phyloP scores from a whole-genome alignment of 2,113 vertebrate genomes.

The Sminthopsis crassicaudata region DNA sequence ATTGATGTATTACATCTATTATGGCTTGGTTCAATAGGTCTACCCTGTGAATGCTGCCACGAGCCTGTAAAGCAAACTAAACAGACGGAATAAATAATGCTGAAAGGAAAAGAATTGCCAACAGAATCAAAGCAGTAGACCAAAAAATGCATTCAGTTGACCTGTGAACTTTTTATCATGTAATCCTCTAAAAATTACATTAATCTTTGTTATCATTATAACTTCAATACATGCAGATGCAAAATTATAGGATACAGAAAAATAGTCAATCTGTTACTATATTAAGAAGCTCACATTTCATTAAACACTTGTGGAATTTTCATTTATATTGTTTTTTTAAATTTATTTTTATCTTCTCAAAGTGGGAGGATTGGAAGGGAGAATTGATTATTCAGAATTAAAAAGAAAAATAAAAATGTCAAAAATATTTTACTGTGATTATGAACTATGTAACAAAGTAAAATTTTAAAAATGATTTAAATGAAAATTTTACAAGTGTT shows the following conservation, averaged over 20 bases:
- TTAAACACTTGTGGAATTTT: constrained; percentile 17
- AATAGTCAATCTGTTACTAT: constrained; percentile 2
- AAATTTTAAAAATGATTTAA: not conserved
- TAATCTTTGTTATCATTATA: constrained; percentile 60
- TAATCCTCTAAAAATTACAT: constrained; percentile 72
- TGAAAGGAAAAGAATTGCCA: constrained; percentile 77
- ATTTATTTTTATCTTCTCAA: not conserved
- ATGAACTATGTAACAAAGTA: too few relatives aligned
- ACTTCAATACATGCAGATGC: not conserved
- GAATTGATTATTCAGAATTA: too few relatives aligned
- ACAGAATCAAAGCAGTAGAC: constrained; percentile 78
- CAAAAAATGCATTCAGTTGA: constrained; percentile 77
- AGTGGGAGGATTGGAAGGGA: too few relatives aligned
- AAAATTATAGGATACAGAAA: constrained; percentile 27
- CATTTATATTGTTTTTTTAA: not conserved
- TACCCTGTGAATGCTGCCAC: constrained; percentile 89
- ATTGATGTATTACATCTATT: constrained; percentile 99
- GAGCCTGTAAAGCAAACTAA: constrained; percentile 92
- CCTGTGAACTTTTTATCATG: constrained; percentile 79
- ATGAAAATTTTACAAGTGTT: not conserved
- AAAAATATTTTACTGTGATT: too few relatives aligned
- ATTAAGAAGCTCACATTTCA: not conserved
- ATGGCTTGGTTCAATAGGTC: constrained; percentile 95
- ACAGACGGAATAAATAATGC: constrained; percentile 96
- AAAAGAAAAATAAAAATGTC: too few relatives aligned